phyloP scores from a whole-genome alignment of 2,888 invertebrate genomes.

The Odontocerum albicorne region DNA sequence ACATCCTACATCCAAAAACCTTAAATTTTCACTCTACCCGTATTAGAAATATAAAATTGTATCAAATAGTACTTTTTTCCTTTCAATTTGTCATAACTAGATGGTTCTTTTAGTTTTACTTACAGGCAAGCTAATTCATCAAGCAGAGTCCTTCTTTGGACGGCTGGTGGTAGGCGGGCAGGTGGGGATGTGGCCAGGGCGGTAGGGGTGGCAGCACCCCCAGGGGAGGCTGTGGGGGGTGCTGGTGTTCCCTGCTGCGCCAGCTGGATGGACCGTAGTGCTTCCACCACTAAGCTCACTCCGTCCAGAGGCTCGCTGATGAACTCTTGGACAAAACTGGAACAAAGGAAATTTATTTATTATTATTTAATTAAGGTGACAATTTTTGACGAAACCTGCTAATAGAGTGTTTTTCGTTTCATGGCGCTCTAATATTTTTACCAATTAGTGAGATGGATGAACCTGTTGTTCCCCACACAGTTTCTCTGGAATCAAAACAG shows the following conservation, averaged over 20 bases:
- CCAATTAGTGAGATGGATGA: no score
- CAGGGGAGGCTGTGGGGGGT: slow-evolving; percentile 46
- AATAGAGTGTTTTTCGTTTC: no score
- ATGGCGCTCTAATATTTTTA: no score
- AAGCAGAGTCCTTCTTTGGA: slow-evolving; percentile 72
- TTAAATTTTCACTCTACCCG: background rate
- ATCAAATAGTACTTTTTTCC: no score
- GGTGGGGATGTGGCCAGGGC: slow-evolving; percentile 24
- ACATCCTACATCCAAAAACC: no score
- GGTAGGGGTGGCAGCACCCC: slow-evolving; percentile 36
- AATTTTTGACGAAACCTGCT: no score
- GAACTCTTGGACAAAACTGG: slow-evolving; percentile 92
- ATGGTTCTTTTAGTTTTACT: slow-evolving; percentile 42
- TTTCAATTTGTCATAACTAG: background rate
- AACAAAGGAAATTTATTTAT: slow-evolving; percentile 7
- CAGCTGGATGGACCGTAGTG: slow-evolving; percentile 82
- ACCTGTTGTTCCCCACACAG: no score
- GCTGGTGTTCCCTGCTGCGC: slow-evolving; percentile 69
- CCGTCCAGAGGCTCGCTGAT: slow-evolving; percentile 87
- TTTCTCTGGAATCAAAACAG: no score
- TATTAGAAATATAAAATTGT: no score
- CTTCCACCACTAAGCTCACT: slow-evolving; percentile 78
- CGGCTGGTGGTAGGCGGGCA: slow-evolving; percentile 63
- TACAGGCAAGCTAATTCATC: slow-evolving; percentile 86
- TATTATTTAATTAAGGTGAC: background rate